Conservation (phyloP, 1,140 invertebrate genomes). For the Samia ricini region DNA sequence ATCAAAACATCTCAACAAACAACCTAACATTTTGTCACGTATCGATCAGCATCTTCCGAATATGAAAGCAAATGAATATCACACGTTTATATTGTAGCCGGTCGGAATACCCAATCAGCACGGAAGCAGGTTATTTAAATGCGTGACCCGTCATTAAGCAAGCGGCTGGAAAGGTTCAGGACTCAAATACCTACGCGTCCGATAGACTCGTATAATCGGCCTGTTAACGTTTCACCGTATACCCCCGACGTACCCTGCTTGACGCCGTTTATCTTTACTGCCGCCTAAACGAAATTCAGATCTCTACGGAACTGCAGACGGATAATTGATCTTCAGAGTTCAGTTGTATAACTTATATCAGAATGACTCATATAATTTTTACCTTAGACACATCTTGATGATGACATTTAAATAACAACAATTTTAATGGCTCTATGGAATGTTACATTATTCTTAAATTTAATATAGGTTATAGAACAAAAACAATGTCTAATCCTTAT, state of each 20-base stretch:
- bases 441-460: too few relatives aligned
- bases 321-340: constrained; percentile 14
- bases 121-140: constrained; percentile 67
- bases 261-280: constrained; percentile 40
- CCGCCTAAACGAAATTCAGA: constrained; percentile 22
- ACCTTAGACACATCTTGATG: not conserved
- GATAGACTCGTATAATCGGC: constrained; percentile 64
- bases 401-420: not conserved
- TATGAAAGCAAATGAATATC: constrained; percentile 5
- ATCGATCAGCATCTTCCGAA: constrained; percentile 5
- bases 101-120: constrained; percentile 43
- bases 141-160: constrained; percentile 68
- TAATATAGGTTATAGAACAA: too few relatives aligned
- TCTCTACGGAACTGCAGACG: constrained; percentile 9
- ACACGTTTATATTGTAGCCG: constrained; percentile 9
- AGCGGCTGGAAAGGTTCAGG: constrained; percentile 38
- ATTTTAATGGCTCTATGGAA: too few relatives aligned
- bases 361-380: not conserved
- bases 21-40: constrained; percentile 4
- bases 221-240: constrained; percentile 56
- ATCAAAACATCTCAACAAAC: not conserved
- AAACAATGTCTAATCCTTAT: too few relatives aligned
- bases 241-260: constrained; percentile 26
- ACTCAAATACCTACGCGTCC: constrained; percentile 41
- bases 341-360: too few relatives aligned